These are phyloP conservation scores for Cygnus buccinator DNA, from an alignment of 2,113 vertebrate species.

Conservation along the genomic window DNA sequence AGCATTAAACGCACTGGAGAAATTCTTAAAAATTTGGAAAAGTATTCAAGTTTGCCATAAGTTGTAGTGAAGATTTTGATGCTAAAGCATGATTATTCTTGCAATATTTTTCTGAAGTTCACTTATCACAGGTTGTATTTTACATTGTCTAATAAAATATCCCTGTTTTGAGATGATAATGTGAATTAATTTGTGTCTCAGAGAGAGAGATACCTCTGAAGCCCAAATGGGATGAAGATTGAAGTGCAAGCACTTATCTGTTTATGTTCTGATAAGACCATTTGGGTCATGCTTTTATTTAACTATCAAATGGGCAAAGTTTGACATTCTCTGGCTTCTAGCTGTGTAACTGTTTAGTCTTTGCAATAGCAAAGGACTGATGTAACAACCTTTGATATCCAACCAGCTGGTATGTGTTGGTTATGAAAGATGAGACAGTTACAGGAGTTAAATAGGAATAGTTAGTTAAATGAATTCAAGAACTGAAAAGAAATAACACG, in stretches of 20 bases:
- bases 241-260: neutral
- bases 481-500: slow-evolving; percentile 35
- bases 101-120: neutral
- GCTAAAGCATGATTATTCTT: neutral
- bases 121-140: neutral
- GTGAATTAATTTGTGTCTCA: neutral
- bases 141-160: neutral
- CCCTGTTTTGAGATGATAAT: neutral
- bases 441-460: slow-evolving; percentile 47
- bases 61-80: neutral
- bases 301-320: neutral
- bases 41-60: neutral
- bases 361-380: neutral
- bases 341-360: neutral
- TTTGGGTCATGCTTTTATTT: neutral
- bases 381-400: neutral
- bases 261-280: neutral
- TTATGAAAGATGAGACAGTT: neutral
- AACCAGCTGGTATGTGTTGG: slow-evolving; percentile 12
- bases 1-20: neutral
- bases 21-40: neutral
- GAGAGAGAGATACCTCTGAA: neutral
- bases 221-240: neutral
- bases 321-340: neutral
- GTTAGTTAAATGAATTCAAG: slow-evolving; percentile 47